Base-by-base conservation (phyloP, 2,888 invertebrate genomes). In the Dioctria linearis region DNA sequence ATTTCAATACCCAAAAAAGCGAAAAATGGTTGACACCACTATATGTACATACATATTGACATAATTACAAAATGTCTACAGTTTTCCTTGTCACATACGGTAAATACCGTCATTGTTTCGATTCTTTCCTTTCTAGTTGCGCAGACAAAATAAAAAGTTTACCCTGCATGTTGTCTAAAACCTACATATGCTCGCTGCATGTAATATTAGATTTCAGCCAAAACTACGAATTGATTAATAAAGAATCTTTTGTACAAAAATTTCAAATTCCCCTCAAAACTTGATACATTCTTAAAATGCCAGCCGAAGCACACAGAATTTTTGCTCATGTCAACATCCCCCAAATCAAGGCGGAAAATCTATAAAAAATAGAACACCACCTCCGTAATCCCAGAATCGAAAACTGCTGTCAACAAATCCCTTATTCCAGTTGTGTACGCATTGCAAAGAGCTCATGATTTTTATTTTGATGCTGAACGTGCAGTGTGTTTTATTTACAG, bases 231-330 rank as follows among this genome's bases (percentile, higher is more conserved):
- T 25, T 25, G 25, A 25, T 25, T 25, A 25, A 25, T 25, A 25
- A 25, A 25, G 25, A 25, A 25, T 2, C 25, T 46, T 46, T 46
- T 9, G 49, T 9, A 46, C 49, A 46, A 46, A 46, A 67, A 67
- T 54, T 54, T 71, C 71, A 73, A 73, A 57, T 73, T 42, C 51
- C 57, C 57, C 59, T 57, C 73, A 42, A 57, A 73, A 73, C 57
- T 59, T 73, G 57, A 73, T 59, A 57, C 73, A n/a, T 73, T 59
- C 69, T 59, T 3, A 73, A 43, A 73, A 57, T n/a, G 11, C 11
- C 3, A 8, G 4, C 11, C 54, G 1, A n/a, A 6, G 54, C 54
- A 4, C 54, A 54, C 4, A 11, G 8, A 11, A 6, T n/a, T 54
- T 54, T 54, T 11, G 6, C 54, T 11, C 25, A 46, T n/a, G 54